Conservation (phyloP, 2,888 invertebrate species). For the Parapristionchus giblindavisi region DNA sequence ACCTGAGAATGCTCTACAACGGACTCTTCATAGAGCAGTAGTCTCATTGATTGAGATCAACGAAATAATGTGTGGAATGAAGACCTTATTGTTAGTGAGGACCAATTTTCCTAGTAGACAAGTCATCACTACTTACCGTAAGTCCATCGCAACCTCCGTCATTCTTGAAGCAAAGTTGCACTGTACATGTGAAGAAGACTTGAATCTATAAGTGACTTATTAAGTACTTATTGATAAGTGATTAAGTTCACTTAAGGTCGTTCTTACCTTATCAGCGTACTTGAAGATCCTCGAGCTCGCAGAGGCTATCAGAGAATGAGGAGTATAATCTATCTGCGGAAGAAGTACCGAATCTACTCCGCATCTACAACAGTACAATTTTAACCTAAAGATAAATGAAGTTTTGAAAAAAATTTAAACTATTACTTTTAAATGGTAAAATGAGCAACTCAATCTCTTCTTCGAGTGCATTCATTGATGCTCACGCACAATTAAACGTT, state of each 20-base stretch:
- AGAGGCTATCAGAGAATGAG: constrained; percentile 48
- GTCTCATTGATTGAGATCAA: no score
- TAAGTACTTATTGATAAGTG: background rate
- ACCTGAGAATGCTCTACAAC: no score
- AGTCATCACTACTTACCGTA: no score
- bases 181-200: constrained; percentile 69
- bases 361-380: constrained; percentile 51
- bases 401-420: no score
- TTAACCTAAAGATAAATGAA: background rate
- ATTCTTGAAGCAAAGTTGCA: constrained; percentile 69
- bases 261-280: constrained; percentile 65
- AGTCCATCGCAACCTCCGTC: constrained; percentile 69
- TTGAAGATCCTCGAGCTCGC: constrained; percentile 68
- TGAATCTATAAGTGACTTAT: constrained; percentile 53
- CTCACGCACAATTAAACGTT: no score
- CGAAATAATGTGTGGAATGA: no score
- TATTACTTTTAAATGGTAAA: no score
- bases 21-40: no score
- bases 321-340: constrained; percentile 57
- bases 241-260: background rate
- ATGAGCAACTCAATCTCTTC: background rate
- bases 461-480: background rate
- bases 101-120: no score
- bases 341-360: constrained; percentile 62
- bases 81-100: no score